phyloP scores from a whole-genome alignment of 2,113 vertebrate species.

The Cricetomys ansorgei region DNA sequence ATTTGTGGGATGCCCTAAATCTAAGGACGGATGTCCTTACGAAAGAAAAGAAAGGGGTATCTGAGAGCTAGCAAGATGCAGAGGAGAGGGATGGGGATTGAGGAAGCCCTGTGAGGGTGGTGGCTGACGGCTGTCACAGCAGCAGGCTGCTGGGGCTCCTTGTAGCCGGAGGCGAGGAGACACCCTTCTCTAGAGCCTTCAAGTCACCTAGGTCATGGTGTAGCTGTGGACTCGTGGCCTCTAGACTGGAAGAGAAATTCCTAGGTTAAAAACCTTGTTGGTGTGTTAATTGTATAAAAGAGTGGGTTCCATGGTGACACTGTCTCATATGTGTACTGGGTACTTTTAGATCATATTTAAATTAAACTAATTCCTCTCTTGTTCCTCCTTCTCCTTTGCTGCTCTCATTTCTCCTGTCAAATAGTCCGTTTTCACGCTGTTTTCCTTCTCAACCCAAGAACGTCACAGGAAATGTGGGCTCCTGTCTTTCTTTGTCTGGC shows the following conservation, averaged over 20 bases:
- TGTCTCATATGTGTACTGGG: background rate
- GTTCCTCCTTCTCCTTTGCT: background rate
- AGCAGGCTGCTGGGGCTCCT: background rate
- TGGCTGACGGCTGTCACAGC: rapidly evolving
- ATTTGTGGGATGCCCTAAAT: background rate
- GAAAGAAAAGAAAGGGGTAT: background rate
- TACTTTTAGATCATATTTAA: background rate
- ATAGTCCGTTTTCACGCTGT: background rate
- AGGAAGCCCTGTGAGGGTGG: too few relatives aligned
- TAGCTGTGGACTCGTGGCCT: background rate
- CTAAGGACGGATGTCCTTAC: background rate
- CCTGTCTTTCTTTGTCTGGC: background rate
- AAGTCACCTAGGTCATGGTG: rapidly evolving
- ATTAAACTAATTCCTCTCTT: background rate
- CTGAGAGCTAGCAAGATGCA: background rate
- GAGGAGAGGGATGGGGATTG: background rate
- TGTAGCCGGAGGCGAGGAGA: background rate
- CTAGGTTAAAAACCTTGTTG: background rate
- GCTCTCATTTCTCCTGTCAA: background rate
- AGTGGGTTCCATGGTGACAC: background rate
- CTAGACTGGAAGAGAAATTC: background rate
- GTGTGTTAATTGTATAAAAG: background rate
- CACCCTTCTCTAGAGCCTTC: rapidly evolving
- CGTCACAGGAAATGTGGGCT: background rate
- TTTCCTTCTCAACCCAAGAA: background rate